A percentile compares a stretch with the other conserved stretches of the same genome.
Evolutionary conservation across 1,140 invertebrate genomes (phyloP).

Genomic region (Marisa cornuarietis): DNA sequence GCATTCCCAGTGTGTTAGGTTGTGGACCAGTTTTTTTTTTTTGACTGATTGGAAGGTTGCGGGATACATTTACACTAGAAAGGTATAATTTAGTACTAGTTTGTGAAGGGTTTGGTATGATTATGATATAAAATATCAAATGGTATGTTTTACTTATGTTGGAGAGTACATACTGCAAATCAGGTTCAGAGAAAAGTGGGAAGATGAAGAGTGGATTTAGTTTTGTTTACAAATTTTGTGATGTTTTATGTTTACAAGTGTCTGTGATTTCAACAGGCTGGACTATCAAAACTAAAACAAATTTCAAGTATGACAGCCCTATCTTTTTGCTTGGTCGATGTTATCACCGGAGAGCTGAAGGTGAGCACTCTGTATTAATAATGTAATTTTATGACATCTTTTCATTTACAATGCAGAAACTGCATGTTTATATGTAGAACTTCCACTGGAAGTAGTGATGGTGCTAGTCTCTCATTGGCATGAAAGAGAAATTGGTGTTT

Average conservation of each 20-base stretch:
- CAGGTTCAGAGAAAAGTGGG: background rate
- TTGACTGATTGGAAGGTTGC: too few species aligned
- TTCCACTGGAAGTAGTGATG: background rate
- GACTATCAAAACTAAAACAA: constrained; percentile 82
- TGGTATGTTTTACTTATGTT: background rate
- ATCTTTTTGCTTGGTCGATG: constrained; percentile 84
- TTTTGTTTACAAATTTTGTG: background rate
- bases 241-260: background rate
- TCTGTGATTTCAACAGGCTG: constrained; percentile 67
- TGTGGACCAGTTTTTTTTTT: too few species aligned
- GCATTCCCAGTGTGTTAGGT: too few species aligned
- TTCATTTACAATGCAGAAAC: background rate
- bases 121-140: background rate
- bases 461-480: background rate
- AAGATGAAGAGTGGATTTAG: background rate
- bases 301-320: constrained; percentile 85
- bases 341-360: constrained; percentile 78
- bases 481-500: background rate
- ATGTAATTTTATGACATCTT: background rate
- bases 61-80: too few species aligned
- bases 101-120: background rate
- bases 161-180: background rate
- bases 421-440: background rate
- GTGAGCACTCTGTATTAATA: constrained; percentile 28
- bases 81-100: too few species aligned